Percentiles rank a stretch among this genome's conserved stretches.
These are phyloP conservation scores for Shinisaurus crocodilurus DNA, from an alignment of 2,113 vertebrate species.

Conservation along the genomic window DNA sequence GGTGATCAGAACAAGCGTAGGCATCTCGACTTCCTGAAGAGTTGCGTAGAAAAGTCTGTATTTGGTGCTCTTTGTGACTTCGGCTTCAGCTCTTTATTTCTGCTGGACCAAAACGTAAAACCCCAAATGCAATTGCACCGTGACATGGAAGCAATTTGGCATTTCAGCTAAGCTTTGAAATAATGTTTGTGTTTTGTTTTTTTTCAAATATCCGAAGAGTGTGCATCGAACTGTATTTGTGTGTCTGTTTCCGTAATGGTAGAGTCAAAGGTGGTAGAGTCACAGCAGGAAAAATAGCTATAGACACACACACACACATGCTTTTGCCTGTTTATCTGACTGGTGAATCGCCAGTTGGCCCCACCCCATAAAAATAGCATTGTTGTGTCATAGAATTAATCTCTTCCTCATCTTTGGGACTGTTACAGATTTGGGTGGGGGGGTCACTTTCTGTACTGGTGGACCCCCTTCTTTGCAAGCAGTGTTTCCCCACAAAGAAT, in stretches of 20 bases:
- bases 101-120: not conserved
- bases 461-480: too few species aligned
- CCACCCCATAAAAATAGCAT: too few species aligned
- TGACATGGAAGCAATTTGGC: not conserved
- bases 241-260: too few species aligned
- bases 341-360: not conserved
- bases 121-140: too few species aligned
- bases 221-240: not conserved
- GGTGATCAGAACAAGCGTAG: not conserved
- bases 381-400: not conserved
- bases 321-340: too few species aligned
- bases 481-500: too few species aligned
- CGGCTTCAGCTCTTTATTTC: not conserved
- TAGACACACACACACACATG: too few species aligned
- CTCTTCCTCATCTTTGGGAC: not conserved
- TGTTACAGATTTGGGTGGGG: too few species aligned
- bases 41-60: not conserved
- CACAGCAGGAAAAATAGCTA: not conserved
- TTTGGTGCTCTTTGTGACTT: not conserved
- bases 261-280: not conserved
- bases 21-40: not conserved
- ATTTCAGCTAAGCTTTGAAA: not conserved
- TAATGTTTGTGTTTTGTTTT: not conserved
- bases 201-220: not conserved
- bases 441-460: not conserved